Evolutionary conservation across 2,797 vertebrate species (phyloP), one percentile per base, ranked within the genome.

Genomic region (Malurus splendens): DNA sequence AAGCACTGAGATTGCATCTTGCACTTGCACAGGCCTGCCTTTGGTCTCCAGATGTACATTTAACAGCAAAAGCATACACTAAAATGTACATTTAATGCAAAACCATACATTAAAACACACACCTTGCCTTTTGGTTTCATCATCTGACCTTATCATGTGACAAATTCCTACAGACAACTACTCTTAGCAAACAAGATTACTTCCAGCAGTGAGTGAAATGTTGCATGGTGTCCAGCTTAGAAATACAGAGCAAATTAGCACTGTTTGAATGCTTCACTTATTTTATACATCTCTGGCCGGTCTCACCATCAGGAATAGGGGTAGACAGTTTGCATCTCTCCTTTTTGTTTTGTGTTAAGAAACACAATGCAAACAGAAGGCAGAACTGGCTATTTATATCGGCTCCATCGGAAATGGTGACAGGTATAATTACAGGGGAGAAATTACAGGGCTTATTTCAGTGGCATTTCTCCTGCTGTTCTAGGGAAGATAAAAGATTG

Each of bases 401-500:
- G 48, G 67, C 90, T 94, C 95, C 87, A 94, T 97, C 84, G 86
- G 96, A 98, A 97, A 90, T 95, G 87, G 95, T 97, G 97, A 97
- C 97, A 97, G 96, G 96, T 97, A 94, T 97, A 98, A 98, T 98
- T 98, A 97, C 96, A 91, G 94, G 96, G 95, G 93, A 96, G 96
- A 97, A 97, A 97, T 97, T 97, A 96, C 96, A 97, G 94, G 90
- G 93, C 96, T 97, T 88, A 96, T 96, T 97, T 96, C 96, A 96
- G 92, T 94, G 94, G 95, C 41, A 88, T 95, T 97, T 96, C 92
- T 96, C 96, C 96, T 32, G 94, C 96, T 97, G 97, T 96, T 98
- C 94, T 54, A 57, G 24, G 76, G 89, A 94, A 96, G 96, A 96
- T 91, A 96, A 96, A 96, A 97, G 96, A 97, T 95, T 97, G 97